phyloP scores from a whole-genome alignment of 2,113 vertebrate genomes.

The Plecotus auritus region DNA sequence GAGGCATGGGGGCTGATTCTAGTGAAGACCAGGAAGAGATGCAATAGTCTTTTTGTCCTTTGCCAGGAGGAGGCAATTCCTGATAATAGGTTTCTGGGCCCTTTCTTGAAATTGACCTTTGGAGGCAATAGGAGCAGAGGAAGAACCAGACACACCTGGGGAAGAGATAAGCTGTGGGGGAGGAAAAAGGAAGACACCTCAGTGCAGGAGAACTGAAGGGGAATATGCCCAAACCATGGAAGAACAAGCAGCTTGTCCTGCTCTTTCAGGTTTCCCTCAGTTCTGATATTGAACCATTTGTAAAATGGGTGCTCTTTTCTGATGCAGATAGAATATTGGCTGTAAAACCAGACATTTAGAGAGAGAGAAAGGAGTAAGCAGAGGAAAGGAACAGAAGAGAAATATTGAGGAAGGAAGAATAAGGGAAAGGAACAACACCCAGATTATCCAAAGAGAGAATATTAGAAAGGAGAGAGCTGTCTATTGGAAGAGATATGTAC shows the following conservation, averaged over 20 bases:
- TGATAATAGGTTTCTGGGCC: not conserved
- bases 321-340: not conserved
- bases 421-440: not conserved
- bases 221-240: not conserved
- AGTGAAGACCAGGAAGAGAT: not conserved
- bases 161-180: not conserved
- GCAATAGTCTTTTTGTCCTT: constrained; percentile 11
- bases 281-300: not conserved
- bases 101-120: not conserved
- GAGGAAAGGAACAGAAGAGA: not conserved
- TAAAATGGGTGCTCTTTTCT: not conserved
- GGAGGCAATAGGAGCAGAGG: not conserved
- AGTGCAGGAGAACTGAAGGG: not conserved
- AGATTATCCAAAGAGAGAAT: not conserved
- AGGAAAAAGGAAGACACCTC: no score
- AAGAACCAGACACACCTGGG: not conserved
- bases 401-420: not conserved
- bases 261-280: not conserved
- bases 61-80: not conserved
- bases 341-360: not conserved
- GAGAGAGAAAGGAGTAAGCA: not conserved
- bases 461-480: not conserved
- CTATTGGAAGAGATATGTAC: not conserved
- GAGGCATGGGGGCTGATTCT: not conserved
- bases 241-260: not conserved